These are phyloP conservation scores for Smutsia gigantea DNA, from an alignment of 2,797 vertebrate genomes.

Conservation along the genomic window DNA sequence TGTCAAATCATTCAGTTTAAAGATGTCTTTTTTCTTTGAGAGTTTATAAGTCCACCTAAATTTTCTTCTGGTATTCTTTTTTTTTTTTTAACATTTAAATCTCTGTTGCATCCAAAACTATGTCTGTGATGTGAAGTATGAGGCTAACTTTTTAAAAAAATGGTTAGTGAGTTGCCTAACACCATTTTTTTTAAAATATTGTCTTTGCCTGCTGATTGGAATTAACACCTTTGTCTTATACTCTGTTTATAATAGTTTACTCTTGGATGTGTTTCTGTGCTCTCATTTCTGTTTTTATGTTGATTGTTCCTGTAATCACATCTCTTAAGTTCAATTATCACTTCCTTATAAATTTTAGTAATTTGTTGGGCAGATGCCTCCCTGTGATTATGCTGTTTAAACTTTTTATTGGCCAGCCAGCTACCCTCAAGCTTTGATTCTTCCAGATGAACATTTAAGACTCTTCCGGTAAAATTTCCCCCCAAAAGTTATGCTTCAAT, in stretches of 20 bases:
- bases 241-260: not conserved
- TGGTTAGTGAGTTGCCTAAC: not conserved
- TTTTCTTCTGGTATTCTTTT: not conserved
- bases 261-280: not conserved
- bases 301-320: not conserved
- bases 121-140: not conserved
- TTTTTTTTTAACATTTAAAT: not conserved
- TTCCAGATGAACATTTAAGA: not conserved
- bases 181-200: not conserved
- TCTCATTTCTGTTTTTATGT: not conserved
- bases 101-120: not conserved
- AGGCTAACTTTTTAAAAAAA: not conserved
- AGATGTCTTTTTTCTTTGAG: not conserved
- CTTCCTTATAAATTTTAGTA: not conserved
- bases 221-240: not conserved
- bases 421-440: not conserved
- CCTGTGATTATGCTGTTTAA: not conserved
- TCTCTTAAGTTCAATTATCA: not conserved
- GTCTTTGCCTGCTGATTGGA: not conserved
- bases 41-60: not conserved
- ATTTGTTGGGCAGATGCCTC: not conserved
- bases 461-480: not conserved
- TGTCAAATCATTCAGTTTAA: constrained; percentile 21
- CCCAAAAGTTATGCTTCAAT: not conserved
- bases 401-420: not conserved